Evolutionary conservation across 2,113 vertebrate genomes (phyloP).

Genomic region (Osmerus mordax): DNA sequence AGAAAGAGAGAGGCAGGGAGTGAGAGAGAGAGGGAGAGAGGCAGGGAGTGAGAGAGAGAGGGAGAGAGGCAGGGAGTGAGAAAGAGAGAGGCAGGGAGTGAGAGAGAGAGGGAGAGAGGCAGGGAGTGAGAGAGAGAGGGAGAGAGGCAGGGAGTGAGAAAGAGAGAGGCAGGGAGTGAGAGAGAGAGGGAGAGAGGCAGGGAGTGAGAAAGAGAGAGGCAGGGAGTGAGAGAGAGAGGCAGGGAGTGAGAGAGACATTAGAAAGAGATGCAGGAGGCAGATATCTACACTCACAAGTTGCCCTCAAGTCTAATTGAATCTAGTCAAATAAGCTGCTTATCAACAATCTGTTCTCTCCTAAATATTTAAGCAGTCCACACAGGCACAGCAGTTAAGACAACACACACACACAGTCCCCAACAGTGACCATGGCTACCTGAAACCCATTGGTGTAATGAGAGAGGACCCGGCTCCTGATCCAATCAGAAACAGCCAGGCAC

Average conservation of each 20-base stretch:
- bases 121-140: too few relatives aligned
- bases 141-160: too few relatives aligned
- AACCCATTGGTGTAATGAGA: slow-evolving; percentile 51
- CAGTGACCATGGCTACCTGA: slow-evolving; percentile 46
- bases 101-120: not conserved
- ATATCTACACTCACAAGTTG: too few relatives aligned
- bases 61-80: not conserved
- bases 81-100: not conserved
- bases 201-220: not conserved
- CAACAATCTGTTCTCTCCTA: slow-evolving; percentile 17
- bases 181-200: not conserved
- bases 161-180: too few relatives aligned
- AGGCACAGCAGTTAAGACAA: slow-evolving; percentile 42
- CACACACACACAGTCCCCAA: slow-evolving; percentile 39
- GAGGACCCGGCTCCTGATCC: slow-evolving; percentile 9
- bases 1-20: too few relatives aligned
- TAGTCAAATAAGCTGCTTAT: not conserved
- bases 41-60: not conserved
- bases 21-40: not conserved
- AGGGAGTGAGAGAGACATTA: not conserved
- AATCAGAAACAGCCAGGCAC: slow-evolving; percentile 7
- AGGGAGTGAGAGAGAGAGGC: not conserved
- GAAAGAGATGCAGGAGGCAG: not conserved
- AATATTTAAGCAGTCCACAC: slow-evolving; percentile 42
- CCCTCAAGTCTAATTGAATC: not conserved